These are phyloP conservation scores for Aplidium turbinatum DNA, from an alignment of 23 tunicate species.

Conservation along the genomic window DNA sequence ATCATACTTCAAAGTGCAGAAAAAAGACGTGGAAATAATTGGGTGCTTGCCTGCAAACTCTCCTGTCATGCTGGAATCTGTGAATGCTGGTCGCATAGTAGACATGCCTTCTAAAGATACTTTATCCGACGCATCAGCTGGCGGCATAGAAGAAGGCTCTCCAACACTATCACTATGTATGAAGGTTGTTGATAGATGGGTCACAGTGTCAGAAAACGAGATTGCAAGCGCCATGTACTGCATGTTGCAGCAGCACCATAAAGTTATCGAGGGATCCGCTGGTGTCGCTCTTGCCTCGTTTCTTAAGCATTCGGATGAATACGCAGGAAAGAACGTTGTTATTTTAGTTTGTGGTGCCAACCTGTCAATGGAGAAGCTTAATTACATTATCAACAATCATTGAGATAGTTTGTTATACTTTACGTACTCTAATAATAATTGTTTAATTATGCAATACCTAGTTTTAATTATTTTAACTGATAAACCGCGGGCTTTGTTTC, in stretches of 20 bases:
- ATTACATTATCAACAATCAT: not conserved
- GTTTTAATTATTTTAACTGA: not conserved
- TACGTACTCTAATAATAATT: not conserved
- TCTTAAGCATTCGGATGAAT: conserved; percentile 50
- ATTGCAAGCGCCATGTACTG: conserved; percentile 69
- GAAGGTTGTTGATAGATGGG: conserved; percentile 78
- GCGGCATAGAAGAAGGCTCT: conserved; percentile 70
- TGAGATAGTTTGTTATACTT: not conserved
- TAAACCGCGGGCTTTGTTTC: too few relatives aligned
- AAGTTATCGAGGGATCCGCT: conserved; percentile 94
- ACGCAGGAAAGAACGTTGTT: conserved; percentile 72
- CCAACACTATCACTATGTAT: conserved; percentile 65
- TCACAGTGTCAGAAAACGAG: conserved; percentile 79
- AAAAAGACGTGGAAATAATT: conserved; percentile 36
- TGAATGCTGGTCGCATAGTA: conserved; percentile 79
- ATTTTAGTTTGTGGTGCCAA: conserved; percentile 81
- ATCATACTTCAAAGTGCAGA: conserved; percentile 47
- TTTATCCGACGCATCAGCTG: conserved; percentile 93
- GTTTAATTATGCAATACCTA: not conserved
- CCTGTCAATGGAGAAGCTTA: conserved; percentile 42
- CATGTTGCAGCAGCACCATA: conserved; percentile 66
- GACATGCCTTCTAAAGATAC: conserved; percentile 70
- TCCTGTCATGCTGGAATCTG: conserved; percentile 80
- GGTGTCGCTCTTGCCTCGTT: conserved; percentile 89
- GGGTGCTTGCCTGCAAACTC: conserved; percentile 90